A percentile compares a stretch with the other conserved stretches of the same genome.
Conservation (phyloP, 2,113 vertebrate genomes). For the Prunella himalayana region DNA sequence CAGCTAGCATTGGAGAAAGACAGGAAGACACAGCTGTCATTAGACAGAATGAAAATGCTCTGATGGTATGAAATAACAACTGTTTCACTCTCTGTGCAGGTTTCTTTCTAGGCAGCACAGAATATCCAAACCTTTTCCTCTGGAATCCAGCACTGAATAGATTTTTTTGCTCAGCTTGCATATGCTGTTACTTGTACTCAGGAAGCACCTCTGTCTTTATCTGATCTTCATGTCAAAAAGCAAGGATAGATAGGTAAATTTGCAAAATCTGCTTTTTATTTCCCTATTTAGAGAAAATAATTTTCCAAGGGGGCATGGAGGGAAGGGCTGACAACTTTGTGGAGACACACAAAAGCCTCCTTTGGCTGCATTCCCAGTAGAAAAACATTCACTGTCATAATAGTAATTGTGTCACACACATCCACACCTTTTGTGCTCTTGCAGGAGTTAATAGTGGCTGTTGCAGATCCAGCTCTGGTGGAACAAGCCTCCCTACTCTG, state of each 20-base stretch:
- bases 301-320: not conserved
- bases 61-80: not conserved
- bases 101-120: not conserved
- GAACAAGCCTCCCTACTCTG: not conserved
- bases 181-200: not conserved
- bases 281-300: not conserved
- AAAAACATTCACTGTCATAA: not conserved
- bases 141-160: not conserved
- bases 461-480: not conserved
- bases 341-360: not conserved
- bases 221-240: not conserved
- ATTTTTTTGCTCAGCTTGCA: not conserved
- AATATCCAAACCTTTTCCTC: not conserved
- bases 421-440: not conserved
- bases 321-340: not conserved
- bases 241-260: not conserved
- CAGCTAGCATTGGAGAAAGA: not conserved
- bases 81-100: not conserved
- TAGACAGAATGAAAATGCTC: not conserved
- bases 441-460: not conserved
- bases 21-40: not conserved
- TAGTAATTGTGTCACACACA: not conserved
- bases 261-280: not conserved
- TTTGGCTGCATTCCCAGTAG: not conserved
- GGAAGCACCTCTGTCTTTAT: not conserved